A percentile compares a stretch with the other conserved stretches of the same genome.
These are phyloP conservation scores for Leptinotarsa lineolata DNA, from an alignment of 1,140 invertebrate species.

Conservation along the genomic window DNA sequence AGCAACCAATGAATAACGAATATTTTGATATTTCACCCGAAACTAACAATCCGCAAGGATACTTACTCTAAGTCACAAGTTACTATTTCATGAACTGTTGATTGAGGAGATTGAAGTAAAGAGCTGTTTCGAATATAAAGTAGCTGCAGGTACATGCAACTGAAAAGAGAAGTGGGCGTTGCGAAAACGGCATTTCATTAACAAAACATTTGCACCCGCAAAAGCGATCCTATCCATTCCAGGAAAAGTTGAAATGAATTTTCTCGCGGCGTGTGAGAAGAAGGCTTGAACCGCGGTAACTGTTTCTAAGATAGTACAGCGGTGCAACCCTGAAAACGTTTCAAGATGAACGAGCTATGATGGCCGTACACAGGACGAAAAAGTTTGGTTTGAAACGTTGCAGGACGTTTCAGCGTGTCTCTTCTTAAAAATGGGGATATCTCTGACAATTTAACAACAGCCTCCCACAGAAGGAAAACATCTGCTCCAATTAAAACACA, in stretches of 20 bases:
- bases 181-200: conserved; percentile 40
- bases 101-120: conserved; percentile 29
- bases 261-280: background rate
- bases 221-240: conserved; percentile 33
- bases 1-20: too few relatives aligned
- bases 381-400: too few relatives aligned
- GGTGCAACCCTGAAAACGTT: too few relatives aligned
- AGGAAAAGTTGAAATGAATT: conserved; percentile 24
- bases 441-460: too few relatives aligned
- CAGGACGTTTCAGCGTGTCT: too few relatives aligned
- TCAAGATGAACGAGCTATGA: too few relatives aligned
- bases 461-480: too few relatives aligned
- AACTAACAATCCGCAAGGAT: too few relatives aligned
- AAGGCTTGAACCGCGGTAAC: background rate
- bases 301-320: background rate
- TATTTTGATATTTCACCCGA: too few relatives aligned
- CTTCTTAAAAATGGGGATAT: too few relatives aligned
- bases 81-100: conserved; percentile 12
- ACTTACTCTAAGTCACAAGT: background rate
- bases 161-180: conserved; percentile 31
- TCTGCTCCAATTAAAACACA: too few relatives aligned
- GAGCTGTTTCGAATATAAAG: conserved; percentile 26
- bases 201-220: conserved; percentile 33
- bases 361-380: too few relatives aligned
- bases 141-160: conserved; percentile 23